Evolutionary conservation across 2,797 vertebrate species (phyloP).

Genomic region (Otolemur crassicaudatus): DNA sequence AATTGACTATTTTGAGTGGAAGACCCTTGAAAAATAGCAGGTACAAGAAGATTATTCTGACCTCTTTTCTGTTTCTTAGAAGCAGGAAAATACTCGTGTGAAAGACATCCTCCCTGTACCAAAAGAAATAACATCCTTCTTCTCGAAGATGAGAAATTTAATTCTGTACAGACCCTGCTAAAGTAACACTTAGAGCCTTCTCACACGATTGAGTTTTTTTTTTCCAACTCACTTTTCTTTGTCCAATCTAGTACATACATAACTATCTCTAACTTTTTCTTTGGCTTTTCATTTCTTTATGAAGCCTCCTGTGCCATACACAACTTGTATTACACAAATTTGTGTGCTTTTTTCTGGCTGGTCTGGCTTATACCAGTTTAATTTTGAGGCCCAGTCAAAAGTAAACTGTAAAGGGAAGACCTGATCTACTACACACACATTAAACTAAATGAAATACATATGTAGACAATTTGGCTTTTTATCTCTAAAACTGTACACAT

Average conservation of each 20-base stretch:
- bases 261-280: not conserved
- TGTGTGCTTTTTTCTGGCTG: not conserved
- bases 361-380: not conserved
- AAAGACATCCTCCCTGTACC: not conserved
- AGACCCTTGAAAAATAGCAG: not conserved
- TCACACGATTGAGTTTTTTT: not conserved
- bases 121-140: not conserved
- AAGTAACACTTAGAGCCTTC: not conserved
- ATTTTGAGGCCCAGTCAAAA: not conserved
- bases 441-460: not conserved
- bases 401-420: not conserved
- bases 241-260: not conserved
- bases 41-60: not conserved
- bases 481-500: not conserved
- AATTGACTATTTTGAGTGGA: not conserved
- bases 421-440: accelerated
- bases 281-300: not conserved
- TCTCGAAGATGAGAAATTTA: not conserved
- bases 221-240: not conserved
- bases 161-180: not conserved
- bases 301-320: accelerated
- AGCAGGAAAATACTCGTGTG: not conserved
- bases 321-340: not conserved
- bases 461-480: accelerated
- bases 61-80: not conserved